phyloP scores from a whole-genome alignment of 2,797 vertebrate genomes.

The Phataginus tetradactyla region DNA sequence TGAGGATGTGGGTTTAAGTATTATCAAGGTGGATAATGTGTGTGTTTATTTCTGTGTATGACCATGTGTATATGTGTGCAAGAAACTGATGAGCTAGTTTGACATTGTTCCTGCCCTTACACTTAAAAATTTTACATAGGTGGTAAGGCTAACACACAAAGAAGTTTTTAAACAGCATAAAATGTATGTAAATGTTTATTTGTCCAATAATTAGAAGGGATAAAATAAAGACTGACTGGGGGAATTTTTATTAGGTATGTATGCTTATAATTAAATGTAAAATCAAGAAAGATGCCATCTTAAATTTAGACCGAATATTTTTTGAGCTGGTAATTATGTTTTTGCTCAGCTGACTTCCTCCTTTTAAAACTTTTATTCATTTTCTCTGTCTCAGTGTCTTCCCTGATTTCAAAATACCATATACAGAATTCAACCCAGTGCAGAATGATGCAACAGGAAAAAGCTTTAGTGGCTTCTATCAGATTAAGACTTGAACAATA shows the following conservation, averaged over 20 bases:
- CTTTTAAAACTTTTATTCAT: slow-evolving; percentile 27
- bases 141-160: neutral
- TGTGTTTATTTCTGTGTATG: neutral
- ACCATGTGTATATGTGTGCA: accelerated
- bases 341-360: neutral
- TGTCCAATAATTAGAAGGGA: neutral
- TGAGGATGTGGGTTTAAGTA: neutral
- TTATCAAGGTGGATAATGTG: neutral
- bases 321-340: neutral
- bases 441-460: neutral
- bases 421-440: neutral
- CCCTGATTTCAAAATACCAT: slow-evolving; percentile 11
- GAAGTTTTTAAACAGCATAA: neutral
- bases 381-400: slow-evolving; percentile 1
- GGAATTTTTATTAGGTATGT: neutral
- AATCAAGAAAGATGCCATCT: neutral
- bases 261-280: neutral
- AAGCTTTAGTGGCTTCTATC: slow-evolving; percentile 16
- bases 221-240: neutral
- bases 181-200: slow-evolving; percentile 15
- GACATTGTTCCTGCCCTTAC: neutral
- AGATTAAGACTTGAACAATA: slow-evolving; percentile 17
- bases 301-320: neutral
- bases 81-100: neutral
- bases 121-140: neutral